Percentiles rank a stretch among this genome's conserved stretches.
Evolutionary conservation across 2,888 invertebrate species (phyloP).

Genomic region (Eristalis pertinax): DNA sequence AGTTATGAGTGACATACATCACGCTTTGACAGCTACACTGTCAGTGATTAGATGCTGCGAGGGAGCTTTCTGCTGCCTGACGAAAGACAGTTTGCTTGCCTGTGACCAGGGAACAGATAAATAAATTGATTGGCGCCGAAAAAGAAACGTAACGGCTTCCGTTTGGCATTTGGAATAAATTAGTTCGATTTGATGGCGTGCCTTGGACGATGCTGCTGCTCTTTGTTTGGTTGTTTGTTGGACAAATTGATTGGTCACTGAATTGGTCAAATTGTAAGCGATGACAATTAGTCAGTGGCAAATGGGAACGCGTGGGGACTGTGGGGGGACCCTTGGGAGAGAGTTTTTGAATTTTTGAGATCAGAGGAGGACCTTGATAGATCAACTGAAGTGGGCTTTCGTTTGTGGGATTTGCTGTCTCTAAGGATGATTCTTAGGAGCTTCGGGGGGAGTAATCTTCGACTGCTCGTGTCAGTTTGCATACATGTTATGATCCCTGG

Average conservation of each 20-base stretch:
- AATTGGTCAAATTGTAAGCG: conserved; percentile 19
- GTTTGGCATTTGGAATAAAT: conserved; percentile 28
- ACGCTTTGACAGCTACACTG: conserved; percentile 3
- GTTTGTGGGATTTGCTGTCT: too few species aligned
- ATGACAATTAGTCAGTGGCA: conserved; percentile 12
- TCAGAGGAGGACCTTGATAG: too few species aligned
- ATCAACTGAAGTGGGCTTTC: too few species aligned
- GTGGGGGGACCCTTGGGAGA: neutral
- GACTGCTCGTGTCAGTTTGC: too few species aligned
- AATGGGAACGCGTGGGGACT: neutral
- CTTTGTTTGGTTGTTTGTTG: neutral
- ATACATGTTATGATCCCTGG: too few species aligned
- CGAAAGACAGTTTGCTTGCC: neutral
- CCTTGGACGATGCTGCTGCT: neutral
- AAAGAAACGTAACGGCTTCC: conserved; percentile 22
- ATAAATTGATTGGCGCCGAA: conserved; percentile 35
- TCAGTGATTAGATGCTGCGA: neutral
- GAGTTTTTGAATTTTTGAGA: neutral
- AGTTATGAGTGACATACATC: neutral
- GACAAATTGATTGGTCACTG: conserved; percentile 21
- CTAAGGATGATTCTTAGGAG: too few species aligned
- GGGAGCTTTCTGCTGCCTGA: neutral
- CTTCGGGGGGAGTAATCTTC: too few species aligned
- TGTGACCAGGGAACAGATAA: conserved; percentile 9
- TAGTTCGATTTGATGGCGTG: neutral